Conservation (phyloP, 2,113 vertebrate species). For the Pterocles orientalis region DNA sequence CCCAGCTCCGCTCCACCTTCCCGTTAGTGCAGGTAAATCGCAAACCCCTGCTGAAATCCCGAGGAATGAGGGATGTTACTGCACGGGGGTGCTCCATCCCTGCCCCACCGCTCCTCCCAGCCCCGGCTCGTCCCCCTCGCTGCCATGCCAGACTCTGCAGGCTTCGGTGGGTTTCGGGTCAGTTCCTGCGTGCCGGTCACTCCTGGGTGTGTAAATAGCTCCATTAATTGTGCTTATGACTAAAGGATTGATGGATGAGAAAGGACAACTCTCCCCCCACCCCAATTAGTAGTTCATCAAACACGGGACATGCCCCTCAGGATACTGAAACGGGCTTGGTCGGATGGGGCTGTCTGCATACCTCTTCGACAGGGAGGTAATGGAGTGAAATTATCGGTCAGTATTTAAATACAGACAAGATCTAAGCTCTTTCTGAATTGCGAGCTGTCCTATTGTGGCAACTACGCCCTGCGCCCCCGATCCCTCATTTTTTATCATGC, state of each 20-base stretch:
- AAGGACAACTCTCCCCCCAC: neutral
- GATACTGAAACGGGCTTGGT: neutral
- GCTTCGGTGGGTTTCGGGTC: neutral
- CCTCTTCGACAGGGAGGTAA: slow-evolving; percentile 40
- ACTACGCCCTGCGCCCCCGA: neutral
- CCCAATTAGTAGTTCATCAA: slow-evolving; percentile 50
- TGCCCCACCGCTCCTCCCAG: neutral
- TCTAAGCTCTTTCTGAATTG: slow-evolving; percentile 45
- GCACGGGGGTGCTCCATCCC: rapidly evolving
- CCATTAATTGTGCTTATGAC: slow-evolving; percentile 5
- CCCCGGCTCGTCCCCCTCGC: rapidly evolving
- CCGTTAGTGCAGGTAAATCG: neutral
- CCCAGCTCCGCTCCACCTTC: neutral
- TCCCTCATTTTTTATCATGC: slow-evolving; percentile 59
- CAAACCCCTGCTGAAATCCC: neutral
- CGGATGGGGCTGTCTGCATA: neutral
- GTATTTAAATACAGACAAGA: slow-evolving; percentile 71
- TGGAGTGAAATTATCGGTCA: slow-evolving; percentile 64
- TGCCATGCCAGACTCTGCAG: neutral
- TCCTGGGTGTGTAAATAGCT: neutral
- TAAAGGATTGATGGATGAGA: slow-evolving; percentile 37
- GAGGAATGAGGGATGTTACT: no score
- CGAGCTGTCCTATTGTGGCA: slow-evolving; percentile 25
- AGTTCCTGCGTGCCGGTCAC: neutral
- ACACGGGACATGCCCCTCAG: neutral